These are phyloP conservation scores for Willisornis vidua DNA, from an alignment of 2,113 vertebrate genomes.

Conservation along the genomic window DNA sequence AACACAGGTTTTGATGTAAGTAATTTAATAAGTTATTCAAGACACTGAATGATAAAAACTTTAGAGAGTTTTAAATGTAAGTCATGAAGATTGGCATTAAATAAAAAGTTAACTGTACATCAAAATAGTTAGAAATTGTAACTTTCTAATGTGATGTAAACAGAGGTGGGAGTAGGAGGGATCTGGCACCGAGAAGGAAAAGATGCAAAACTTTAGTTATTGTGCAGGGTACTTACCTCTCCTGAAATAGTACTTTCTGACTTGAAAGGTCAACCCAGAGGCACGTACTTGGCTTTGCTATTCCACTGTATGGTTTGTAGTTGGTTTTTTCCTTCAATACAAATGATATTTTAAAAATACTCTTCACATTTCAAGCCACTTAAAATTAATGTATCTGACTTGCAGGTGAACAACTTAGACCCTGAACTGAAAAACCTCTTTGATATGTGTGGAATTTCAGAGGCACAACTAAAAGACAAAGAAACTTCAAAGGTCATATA, in stretches of 20 bases:
- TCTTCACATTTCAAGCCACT: background rate
- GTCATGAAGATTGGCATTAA: background rate
- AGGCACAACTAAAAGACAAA: slow-evolving; percentile 96
- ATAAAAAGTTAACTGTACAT: background rate
- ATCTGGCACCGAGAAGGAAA: background rate
- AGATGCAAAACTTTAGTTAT: background rate
- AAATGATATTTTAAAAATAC: background rate
- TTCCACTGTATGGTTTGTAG: background rate
- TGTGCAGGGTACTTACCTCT: background rate
- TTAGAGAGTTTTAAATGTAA: background rate
- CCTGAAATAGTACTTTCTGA: background rate
- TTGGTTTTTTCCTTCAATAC: background rate
- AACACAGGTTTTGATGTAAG: slow-evolving; percentile 99
- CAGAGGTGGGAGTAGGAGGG: background rate
- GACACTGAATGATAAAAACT: background rate
- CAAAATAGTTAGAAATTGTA: background rate
- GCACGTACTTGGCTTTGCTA: background rate
- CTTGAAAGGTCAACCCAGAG: background rate
- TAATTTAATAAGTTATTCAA: slow-evolving; percentile 54
- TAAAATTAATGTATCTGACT: slow-evolving; percentile 27
- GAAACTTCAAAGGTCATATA: slow-evolving; percentile 99
- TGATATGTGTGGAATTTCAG: slow-evolving; percentile 96
- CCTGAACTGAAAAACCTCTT: slow-evolving; percentile 97
- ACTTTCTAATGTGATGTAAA: background rate
- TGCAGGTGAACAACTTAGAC: slow-evolving; percentile 95